These are phyloP conservation scores for Cydia amplana DNA, from an alignment of 1,140 invertebrate genomes.

Conservation along the genomic window DNA sequence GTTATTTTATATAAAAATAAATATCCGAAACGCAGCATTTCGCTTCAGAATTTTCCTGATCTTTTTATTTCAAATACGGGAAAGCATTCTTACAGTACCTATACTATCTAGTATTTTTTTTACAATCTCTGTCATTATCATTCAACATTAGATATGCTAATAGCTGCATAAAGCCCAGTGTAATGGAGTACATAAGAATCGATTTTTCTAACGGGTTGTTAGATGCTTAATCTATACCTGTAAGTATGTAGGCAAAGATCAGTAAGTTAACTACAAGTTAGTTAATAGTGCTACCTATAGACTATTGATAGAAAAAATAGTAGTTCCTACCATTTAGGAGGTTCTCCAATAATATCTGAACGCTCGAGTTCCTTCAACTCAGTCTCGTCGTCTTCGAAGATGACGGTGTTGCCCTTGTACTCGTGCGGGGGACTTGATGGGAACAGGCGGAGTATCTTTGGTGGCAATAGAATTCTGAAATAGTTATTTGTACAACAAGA, in stretches of 20 bases:
- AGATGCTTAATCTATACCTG: neutral
- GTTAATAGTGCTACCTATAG: too few species aligned
- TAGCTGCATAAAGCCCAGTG: neutral
- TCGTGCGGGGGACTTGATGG: slow-evolving; percentile 39
- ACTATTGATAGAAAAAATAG: too few species aligned
- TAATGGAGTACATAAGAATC: neutral
- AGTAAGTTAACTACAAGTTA: too few species aligned
- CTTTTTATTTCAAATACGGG: too few species aligned
- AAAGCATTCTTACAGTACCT: too few species aligned
- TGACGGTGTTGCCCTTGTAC: slow-evolving; percentile 39
- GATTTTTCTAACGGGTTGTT: neutral
- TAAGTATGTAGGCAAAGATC: neutral
- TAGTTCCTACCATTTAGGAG: slow-evolving; percentile 41
- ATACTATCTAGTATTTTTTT: too few species aligned
- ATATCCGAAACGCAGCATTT: too few species aligned
- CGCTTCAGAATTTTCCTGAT: too few species aligned
- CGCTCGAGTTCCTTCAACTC: slow-evolving; percentile 53
- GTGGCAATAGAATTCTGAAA: slow-evolving; percentile 47
- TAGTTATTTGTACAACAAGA: too few species aligned
- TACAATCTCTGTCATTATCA: too few species aligned
- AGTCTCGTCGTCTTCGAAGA: slow-evolving; percentile 39
- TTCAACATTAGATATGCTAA: neutral
- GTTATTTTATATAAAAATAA: too few species aligned
- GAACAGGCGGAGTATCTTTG: slow-evolving; percentile 52
- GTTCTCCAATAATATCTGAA: slow-evolving; percentile 40